Evolutionary conservation across 2,113 vertebrate species (phyloP), one percentile per base, ranked within the genome.

Genomic region (Osmerus eperlanus): DNA sequence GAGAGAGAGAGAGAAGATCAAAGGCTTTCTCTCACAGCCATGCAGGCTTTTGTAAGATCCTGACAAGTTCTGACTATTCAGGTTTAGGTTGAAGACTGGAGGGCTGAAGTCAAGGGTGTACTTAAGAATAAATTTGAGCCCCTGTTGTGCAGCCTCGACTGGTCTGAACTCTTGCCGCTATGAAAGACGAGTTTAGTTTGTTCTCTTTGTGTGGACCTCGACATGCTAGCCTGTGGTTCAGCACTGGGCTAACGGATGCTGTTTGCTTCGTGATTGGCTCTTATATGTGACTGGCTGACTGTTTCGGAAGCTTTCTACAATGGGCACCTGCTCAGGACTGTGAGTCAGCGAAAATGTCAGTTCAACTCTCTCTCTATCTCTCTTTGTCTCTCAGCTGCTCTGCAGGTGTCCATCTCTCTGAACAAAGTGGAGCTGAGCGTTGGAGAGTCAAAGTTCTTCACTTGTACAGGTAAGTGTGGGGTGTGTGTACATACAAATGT

Each of bases 371-470:
- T 21, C 15, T 52, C 28, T 64, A 65, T 3, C 0, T 55, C 32
- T 16, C 41, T 63, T 19, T 77, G 47, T 66, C 15, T 55, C 21
- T 74, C 90, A 98, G 96, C 94, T 81, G 90, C 95, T 81, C 94
- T 98, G 84, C 97, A 99, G 91, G 97, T 98, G 86, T 95, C 97
- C 78, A 99, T 98, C 92, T 97, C 97, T 69, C 92, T 99, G 86
- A 97, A 93, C 88, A 99, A 98, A 92, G 97, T 97, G 87, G 96
- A 99, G 86, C 92, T 99, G 77, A 99, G 97, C 72, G 97, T 99
- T 32, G 96, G 96, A 47, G 96, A 98, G 90, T 99, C 97, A 74
- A 99, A 99, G 89, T 99, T 98, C 92, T 98, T 99, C 93, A 99
- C 95, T 74, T 99, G 97, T 81, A 98, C 96, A 94, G 96, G 96